A percentile compares a stretch with the other conserved stretches of the same genome.
Evolutionary conservation across 1,140 invertebrate genomes (phyloP).

Genomic region (Polypedilum pembai): DNA sequence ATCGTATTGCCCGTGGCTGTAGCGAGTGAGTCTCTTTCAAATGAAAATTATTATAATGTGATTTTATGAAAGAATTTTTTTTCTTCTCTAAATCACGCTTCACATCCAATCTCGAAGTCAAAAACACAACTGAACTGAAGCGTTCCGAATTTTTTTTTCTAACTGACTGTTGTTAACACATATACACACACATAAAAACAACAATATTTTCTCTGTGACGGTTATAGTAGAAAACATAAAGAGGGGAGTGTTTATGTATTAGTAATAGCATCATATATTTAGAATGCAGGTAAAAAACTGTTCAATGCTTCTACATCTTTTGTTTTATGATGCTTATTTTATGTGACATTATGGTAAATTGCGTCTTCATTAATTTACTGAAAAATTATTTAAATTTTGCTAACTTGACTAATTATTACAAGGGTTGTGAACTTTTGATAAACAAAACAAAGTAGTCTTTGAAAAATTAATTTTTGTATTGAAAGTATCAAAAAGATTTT

Average conservation of each 20-base stretch:
- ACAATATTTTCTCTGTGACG: constrained; percentile 21
- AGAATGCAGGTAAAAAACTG: not conserved
- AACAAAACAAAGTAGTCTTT: too few species aligned
- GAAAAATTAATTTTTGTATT: too few species aligned
- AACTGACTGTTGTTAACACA: constrained; percentile 23
- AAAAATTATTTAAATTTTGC: too few species aligned
- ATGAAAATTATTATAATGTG: not conserved
- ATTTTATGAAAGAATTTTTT: not conserved
- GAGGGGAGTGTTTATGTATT: not conserved
- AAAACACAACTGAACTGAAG: constrained; percentile 22
- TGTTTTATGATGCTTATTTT: too few species aligned
- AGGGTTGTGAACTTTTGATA: not conserved
- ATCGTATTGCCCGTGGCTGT: constrained; percentile 13
- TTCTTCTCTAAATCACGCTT: not conserved
- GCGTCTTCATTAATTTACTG: not conserved
- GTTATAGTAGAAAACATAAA: constrained; percentile 26
- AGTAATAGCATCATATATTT: not conserved
- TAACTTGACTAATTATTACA: not conserved
- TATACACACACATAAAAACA: constrained; percentile 17
- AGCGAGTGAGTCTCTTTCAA: not conserved
- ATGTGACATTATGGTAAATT: not conserved
- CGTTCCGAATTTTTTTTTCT: constrained; percentile 26
- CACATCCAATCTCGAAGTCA: constrained; percentile 25
- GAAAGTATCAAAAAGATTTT: too few species aligned
- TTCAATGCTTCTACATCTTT: not conserved